phyloP scores from a whole-genome alignment of 2,888 invertebrate species.

The Conomelus anceps region DNA sequence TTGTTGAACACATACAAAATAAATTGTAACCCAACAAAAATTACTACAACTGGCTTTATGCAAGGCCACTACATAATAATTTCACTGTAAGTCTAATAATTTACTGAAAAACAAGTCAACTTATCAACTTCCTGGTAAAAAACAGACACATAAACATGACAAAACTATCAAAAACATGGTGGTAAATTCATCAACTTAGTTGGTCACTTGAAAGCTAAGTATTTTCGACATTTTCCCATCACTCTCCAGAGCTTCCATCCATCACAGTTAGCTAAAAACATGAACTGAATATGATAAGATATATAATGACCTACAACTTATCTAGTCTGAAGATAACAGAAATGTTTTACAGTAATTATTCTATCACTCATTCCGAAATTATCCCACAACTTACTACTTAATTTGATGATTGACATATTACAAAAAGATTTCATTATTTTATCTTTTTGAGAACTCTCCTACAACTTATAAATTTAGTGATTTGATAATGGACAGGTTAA shows the following conservation, averaged over 20 bases:
- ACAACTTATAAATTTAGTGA: too few species aligned
- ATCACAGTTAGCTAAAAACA: background rate
- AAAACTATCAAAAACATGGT: background rate
- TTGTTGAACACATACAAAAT: too few species aligned
- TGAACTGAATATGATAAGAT: background rate
- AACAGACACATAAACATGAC: background rate
- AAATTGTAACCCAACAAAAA: too few species aligned
- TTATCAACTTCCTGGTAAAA: background rate
- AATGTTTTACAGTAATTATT: background rate
- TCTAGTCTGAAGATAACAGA: background rate
- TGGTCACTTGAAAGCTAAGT: background rate
- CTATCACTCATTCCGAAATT: too few species aligned
- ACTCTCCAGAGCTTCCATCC: too few species aligned
- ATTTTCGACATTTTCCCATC: background rate
- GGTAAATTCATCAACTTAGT: background rate
- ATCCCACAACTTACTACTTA: too few species aligned
- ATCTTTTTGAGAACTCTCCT: too few species aligned
- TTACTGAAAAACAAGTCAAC: background rate
- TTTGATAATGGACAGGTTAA: too few species aligned
- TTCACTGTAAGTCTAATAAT: too few species aligned
- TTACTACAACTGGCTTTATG: background rate
- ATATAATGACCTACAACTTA: background rate
- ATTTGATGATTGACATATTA: too few species aligned
- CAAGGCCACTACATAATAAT: background rate
- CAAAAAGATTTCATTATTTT: too few species aligned